Evolutionary conservation across 2,113 vertebrate species (phyloP).

Genomic region (Percina caprodes): DNA sequence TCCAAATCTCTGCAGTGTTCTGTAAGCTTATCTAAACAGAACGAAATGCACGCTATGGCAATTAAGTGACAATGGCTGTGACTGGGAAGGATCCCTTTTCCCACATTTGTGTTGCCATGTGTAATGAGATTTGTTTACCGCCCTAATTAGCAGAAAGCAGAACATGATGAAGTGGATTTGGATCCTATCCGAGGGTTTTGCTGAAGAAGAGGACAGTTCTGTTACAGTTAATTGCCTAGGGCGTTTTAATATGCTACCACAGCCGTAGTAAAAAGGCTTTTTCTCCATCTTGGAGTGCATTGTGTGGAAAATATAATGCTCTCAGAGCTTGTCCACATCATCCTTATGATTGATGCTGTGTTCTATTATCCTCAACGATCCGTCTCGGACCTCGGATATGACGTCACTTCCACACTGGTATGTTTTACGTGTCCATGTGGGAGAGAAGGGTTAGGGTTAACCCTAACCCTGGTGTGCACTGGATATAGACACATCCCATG

Average conservation of each 20-base stretch:
- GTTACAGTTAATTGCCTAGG: conserved; percentile 3
- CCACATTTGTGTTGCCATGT: conserved; percentile 51
- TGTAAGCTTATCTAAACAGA: conserved; percentile 31
- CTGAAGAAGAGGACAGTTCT: conserved; percentile 42
- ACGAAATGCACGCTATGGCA: conserved; percentile 32
- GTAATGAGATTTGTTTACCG: conserved; percentile 53
- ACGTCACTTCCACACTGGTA: no score
- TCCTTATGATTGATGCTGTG: background rate
- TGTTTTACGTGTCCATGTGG: no score
- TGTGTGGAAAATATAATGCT: background rate
- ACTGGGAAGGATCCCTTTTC: conserved; percentile 45
- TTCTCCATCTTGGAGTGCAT: background rate
- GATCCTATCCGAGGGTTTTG: conserved; percentile 18
- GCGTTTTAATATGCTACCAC: background rate
- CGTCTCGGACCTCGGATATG: no score
- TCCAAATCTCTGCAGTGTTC: conserved; percentile 6
- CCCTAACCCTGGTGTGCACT: no score
- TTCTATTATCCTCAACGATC: no score
- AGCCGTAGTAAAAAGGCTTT: background rate
- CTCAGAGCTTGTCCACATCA: background rate
- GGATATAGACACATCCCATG: no score
- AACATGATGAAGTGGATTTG: conserved; percentile 48
- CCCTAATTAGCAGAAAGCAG: conserved; percentile 54
- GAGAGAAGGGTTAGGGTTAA: no score
- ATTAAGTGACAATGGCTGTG: conserved; percentile 50